phyloP scores from a whole-genome alignment of 2,888 invertebrate genomes.

The Zhuqinia jingwanae region DNA sequence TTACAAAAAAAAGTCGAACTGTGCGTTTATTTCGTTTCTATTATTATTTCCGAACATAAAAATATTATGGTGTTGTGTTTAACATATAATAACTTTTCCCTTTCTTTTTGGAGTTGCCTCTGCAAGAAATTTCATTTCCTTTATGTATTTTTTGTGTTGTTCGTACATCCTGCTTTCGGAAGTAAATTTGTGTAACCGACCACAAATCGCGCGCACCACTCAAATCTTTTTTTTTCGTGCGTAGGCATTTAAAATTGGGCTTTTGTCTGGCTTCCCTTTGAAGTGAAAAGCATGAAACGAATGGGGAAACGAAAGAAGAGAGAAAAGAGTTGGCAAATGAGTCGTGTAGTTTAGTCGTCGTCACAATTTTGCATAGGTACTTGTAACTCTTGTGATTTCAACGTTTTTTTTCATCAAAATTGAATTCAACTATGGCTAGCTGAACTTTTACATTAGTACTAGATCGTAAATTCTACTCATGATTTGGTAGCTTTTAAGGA shows the following conservation, averaged over 20 bases:
- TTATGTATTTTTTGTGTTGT: slow-evolving; percentile 1
- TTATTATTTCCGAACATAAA: too few species aligned
- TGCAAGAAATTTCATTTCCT: slow-evolving; percentile 58
- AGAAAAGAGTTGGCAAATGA: background rate
- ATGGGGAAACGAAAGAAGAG: background rate
- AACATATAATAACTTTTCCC: background rate
- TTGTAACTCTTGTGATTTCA: too few species aligned
- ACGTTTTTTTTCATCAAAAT: too few species aligned
- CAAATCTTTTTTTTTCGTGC: background rate
- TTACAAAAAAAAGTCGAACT: too few species aligned
- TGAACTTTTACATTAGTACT: too few species aligned
- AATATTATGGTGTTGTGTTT: too few species aligned
- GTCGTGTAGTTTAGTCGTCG: background rate
- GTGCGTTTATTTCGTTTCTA: too few species aligned
- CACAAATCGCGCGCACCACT: background rate
- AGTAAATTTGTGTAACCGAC: background rate
- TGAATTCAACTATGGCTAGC: too few species aligned
- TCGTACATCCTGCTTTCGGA: background rate
- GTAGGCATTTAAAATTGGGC: slow-evolving; percentile 45
- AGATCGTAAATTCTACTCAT: too few species aligned
- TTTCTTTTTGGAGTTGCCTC: slow-evolving; percentile 46
- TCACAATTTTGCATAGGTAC: background rate
- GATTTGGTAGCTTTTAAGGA: too few species aligned
- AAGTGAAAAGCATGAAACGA: background rate
- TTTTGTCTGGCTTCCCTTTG: slow-evolving; percentile 7